Base-by-base conservation (phyloP, 2,888 invertebrate species). In the Fabriciana adippe region DNA sequence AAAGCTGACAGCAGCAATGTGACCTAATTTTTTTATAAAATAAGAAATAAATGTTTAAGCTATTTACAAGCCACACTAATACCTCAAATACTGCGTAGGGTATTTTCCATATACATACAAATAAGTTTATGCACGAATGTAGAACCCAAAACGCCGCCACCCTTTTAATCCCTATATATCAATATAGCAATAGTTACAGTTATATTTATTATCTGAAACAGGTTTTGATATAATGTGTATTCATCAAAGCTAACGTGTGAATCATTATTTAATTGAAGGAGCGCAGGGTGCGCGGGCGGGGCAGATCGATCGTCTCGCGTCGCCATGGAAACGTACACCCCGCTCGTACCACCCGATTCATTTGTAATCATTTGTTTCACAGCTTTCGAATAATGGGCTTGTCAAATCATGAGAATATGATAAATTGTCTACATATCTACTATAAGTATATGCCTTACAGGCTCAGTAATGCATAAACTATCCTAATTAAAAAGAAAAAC, bases 331-430 rank as follows among this genome's bases (percentile, higher is more conserved):
- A 90, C 89, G 82, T 77, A 66, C 79, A 75, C 78, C 77, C 77
- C 76, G 75, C 76, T 76, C 78, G 68, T 82, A 74, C 75, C 79
- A 79, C 75, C 84, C 81, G 84, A 87, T 90, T 89, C 91, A 91
- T 91, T 92, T 92, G 92, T 92, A 89, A 92, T 91, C 92, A 90
- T 92, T 92, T 92, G 92, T 91, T 92, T 92, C 89, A 86, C 85
- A 81, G 84, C 85, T 84, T 81, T 86, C 88, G 86, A 86, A 90
- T 90, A 88, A 89, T 86, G 87, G 86, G 79, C 81, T 85, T 83
- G 84, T 88, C 87, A 86, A 87, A 89, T 81, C 79, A 82, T 78
- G 85, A 77, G 82, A 87, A 87, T 88, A 87, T 90, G 88, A 92
- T 90, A 83, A 85, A 90, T 90, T 82, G 81, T 80, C 75, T 67